These are phyloP conservation scores for Atrichornis clamosus DNA, from an alignment of 2,113 vertebrate species.

Conservation along the genomic window DNA sequence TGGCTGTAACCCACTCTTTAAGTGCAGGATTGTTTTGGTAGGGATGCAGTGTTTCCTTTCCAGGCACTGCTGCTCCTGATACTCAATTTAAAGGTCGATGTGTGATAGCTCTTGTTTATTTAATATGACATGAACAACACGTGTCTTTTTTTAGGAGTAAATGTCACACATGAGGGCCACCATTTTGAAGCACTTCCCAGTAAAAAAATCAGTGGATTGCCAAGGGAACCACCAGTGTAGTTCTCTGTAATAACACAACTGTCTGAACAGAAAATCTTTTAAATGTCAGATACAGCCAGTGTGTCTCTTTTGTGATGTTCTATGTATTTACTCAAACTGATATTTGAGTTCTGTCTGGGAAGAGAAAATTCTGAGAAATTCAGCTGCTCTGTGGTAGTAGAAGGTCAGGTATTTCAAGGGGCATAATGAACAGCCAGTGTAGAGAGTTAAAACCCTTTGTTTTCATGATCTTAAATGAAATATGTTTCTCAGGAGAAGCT, in stretches of 20 bases:
- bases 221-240: neutral
- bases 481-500: neutral
- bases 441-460: neutral
- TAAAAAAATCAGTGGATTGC: neutral
- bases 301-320: neutral
- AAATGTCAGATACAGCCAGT: neutral
- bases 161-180: neutral
- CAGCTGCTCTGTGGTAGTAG: neutral
- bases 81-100: neutral
- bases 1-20: neutral
- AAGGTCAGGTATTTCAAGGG: neutral
- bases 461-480: neutral
- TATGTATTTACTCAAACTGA: no score
- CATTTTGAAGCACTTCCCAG: neutral
- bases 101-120: neutral
- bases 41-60: neutral
- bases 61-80: neutral
- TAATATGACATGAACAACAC: accelerated
- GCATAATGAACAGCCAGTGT: neutral
- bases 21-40: neutral
- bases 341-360: neutral
- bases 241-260: neutral
- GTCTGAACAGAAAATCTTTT: neutral
- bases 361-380: neutral
- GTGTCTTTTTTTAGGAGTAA: neutral